Base-by-base conservation (phyloP, 2,888 invertebrate genomes). In the Lymantria dispar region DNA sequence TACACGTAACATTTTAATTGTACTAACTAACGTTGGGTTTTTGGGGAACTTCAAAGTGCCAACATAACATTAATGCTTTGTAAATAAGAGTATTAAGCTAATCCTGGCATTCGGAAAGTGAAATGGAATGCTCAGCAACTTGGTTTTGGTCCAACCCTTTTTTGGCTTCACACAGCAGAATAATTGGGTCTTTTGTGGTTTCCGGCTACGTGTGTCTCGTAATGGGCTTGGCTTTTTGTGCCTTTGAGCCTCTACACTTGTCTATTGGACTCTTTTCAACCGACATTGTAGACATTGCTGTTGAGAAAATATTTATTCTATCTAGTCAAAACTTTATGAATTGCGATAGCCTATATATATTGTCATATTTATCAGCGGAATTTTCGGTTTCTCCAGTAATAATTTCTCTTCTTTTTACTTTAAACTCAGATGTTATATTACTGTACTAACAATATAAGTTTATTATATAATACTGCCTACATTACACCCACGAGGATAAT, bases 111-210 rank as follows among this genome's bases (percentile, higher is more conserved):
- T 72, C 58, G 58, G 59, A 74, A 74, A 78, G 72, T 78, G 74
- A 76, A 80, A 77, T 72, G 68, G 72, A 76, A 75, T 70, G 72
- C 74, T 72, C 73, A 60, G 71, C 72, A 68, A 76, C 73, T 82
- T 76, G 79, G 78, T 78, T 79, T 75, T 70, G 62, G 74, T 74
- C 78, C 74, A 81, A 83, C 79, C 83, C 79, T 78, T 85, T 85
- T 83, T 81, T 80, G 80, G 82, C 78, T 80, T 80, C 81, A 80
- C 83, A 73, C 80, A 76, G 74, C 73, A 74, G 73, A 75, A 83
- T 86, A 85, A 87, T 85, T 85, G 85, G 83, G 84, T 83, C 83
- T 84, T 85, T 84, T 86, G 85, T 83, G 86, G 86, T 84, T 76
- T 76, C 74, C 78, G 76, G 62, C 76, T 68, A 78, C 83, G 81